Evolutionary conservation across 2,113 vertebrate species (phyloP).

Genomic region (Meriones unguiculatus): DNA sequence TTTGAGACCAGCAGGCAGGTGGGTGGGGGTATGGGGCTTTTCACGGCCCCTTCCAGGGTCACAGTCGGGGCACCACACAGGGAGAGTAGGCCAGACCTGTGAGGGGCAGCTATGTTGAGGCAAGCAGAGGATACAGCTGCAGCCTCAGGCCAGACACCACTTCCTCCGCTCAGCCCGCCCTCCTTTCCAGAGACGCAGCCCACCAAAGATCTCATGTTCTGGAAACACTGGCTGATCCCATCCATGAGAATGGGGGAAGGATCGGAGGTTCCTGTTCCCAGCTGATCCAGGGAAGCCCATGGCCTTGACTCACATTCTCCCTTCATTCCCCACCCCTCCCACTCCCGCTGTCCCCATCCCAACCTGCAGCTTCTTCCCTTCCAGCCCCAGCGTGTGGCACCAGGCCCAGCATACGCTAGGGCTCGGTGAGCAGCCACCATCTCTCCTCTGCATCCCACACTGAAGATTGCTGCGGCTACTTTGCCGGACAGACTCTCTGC

Average conservation of each 20-base stretch:
- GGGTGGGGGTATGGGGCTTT: conserved; percentile 46
- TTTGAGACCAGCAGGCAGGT: conserved; percentile 48
- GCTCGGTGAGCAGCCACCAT: not conserved
- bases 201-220: conserved; percentile 71
- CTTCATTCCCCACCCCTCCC: not conserved
- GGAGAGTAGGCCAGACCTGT: not conserved
- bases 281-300: not conserved
- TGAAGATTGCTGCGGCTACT: not conserved
- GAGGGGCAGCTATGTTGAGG: conserved; percentile 41
- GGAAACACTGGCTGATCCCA: conserved; percentile 28
- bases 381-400: not conserved
- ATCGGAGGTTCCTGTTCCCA: not conserved
- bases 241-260: not conserved
- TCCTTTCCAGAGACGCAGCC: conserved; percentile 64
- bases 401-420: not conserved
- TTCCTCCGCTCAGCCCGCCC: conserved; percentile 43
- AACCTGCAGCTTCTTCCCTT: not conserved
- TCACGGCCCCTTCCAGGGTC: not conserved
- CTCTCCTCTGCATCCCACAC: not conserved
- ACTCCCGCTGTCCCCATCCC: not conserved
- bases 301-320: not conserved
- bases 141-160: conserved; percentile 51
- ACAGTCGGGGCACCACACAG: not conserved
- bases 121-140: conserved; percentile 82
- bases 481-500: not conserved